Evolutionary conservation across 30 jellyfish, hydroid and myxozoan species (phyloP).

Genomic region (Turritopsis dohrnii): DNA sequence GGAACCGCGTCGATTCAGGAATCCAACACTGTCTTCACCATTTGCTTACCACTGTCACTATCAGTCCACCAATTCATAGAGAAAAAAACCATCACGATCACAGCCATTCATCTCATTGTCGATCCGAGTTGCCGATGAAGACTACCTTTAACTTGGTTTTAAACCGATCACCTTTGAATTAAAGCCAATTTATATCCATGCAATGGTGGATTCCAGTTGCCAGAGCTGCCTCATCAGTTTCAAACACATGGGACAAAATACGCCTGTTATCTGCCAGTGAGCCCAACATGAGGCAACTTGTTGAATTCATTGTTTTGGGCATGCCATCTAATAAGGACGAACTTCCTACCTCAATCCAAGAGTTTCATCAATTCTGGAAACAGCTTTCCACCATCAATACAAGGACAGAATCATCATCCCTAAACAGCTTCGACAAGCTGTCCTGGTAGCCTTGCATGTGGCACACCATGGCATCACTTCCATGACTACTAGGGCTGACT

Average conservation of each 20-base stretch:
- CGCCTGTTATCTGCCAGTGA: background rate
- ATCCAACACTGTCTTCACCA: no score
- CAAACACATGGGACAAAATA: background rate
- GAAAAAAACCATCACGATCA: background rate
- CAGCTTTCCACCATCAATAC: background rate
- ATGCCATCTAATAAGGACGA: no score
- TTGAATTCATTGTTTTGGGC: no score
- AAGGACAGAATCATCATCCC: slow-evolving; percentile 15
- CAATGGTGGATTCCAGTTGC: slow-evolving; percentile 32
- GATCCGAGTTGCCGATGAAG: slow-evolving; percentile 6
- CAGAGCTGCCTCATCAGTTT: slow-evolving; percentile 21
- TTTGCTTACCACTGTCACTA: slow-evolving; percentile 4
- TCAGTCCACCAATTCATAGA: no score
- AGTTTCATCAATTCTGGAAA: background rate
- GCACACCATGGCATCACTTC: slow-evolving; percentile 37
- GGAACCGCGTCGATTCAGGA: no score
- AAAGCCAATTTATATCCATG: background rate
- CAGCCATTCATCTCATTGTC: slow-evolving; percentile 24
- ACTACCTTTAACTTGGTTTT: slow-evolving; percentile 1
- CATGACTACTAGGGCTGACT: no score
- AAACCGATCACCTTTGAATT: background rate
- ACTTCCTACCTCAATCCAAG: background rate
- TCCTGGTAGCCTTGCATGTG: background rate
- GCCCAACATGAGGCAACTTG: no score
- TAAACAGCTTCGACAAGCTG: background rate